phyloP scores from a whole-genome alignment of 1,140 invertebrate species.

The Ips nitidus region DNA sequence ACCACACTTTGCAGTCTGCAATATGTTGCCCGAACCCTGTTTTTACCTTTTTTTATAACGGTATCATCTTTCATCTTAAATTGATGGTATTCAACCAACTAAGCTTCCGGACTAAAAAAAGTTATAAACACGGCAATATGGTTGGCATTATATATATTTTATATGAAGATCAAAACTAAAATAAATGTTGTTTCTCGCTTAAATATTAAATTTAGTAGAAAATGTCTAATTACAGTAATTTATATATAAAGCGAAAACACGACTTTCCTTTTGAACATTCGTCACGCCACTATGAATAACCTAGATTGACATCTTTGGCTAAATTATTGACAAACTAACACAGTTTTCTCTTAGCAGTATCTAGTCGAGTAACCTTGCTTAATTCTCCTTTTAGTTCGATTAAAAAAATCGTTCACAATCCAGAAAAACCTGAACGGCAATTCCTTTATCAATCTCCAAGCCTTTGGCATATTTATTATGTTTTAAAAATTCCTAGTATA shows the following conservation, averaged over 20 bases:
- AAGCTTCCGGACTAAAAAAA: constrained; percentile 15
- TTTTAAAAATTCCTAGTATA: constrained; percentile 26
- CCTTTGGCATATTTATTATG: constrained; percentile 29
- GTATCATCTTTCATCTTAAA: constrained; percentile 18
- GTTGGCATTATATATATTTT: no score
- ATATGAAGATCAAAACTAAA: no score
- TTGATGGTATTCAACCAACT: constrained; percentile 10
- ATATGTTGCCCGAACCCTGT: constrained; percentile 11
- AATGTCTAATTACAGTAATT: constrained; percentile 14
- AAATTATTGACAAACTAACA: constrained; percentile 34
- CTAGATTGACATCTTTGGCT: constrained; percentile 28
- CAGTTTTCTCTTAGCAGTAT: constrained; percentile 17
- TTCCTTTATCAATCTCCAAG: constrained; percentile 12
- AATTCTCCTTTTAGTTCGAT: no score
- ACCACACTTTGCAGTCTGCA: constrained; percentile 15
- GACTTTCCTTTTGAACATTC: constrained; percentile 23
- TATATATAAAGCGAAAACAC: constrained; percentile 9
- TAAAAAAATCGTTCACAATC: no score
- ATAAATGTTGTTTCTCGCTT: no score
- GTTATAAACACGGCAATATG: no score
- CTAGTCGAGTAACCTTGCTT: no score
- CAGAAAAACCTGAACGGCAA: background rate
- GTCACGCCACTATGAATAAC: constrained; percentile 22
- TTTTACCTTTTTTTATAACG: constrained; percentile 14
- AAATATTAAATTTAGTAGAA: background rate